Evolutionary conservation across 1,140 invertebrate species (phyloP).

Genomic region (Conus ventricosus): DNA sequence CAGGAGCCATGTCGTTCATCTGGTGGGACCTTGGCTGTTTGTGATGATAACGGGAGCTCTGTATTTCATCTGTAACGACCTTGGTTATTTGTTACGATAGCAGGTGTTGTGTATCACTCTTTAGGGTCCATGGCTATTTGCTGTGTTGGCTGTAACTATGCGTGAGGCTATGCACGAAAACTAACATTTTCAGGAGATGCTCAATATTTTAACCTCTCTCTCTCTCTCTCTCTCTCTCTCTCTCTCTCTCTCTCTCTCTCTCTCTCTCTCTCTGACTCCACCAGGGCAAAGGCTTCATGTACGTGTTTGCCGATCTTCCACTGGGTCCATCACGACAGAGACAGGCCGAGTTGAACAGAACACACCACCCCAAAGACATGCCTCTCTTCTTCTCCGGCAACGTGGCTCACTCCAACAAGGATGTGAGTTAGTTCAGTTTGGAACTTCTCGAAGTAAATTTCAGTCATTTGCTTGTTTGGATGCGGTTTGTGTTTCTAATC

Average conservation of each 20-base stretch:
- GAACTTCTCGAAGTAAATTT: too few relatives aligned
- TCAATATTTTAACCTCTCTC: neutral
- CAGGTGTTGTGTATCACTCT: too few relatives aligned
- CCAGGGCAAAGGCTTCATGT: neutral
- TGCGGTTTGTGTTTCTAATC: too few relatives aligned
- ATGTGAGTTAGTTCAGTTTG: neutral
- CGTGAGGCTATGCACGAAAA: neutral
- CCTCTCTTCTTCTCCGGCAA: conserved; percentile 6
- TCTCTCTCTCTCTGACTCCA: neutral
- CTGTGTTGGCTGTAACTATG: neutral
- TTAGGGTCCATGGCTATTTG: neutral
- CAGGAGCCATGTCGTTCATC: too few relatives aligned
- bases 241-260: neutral
- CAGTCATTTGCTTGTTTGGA: too few relatives aligned
- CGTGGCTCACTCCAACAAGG: conserved; percentile 26
- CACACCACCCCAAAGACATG: neutral
- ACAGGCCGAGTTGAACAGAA: neutral
- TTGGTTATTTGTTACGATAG: too few relatives aligned
- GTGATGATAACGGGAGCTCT: too few relatives aligned
- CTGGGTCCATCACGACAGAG: neutral
- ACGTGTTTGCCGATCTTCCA: conserved; percentile 4
- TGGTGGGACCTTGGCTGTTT: too few relatives aligned
- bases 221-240: neutral
- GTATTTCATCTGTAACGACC: too few relatives aligned
- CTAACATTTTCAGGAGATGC: neutral